Evolutionary conservation across 30 jellyfish, hydroid and myxozoan species (phyloP).

Genomic region (Cassiopea xamachana): DNA sequence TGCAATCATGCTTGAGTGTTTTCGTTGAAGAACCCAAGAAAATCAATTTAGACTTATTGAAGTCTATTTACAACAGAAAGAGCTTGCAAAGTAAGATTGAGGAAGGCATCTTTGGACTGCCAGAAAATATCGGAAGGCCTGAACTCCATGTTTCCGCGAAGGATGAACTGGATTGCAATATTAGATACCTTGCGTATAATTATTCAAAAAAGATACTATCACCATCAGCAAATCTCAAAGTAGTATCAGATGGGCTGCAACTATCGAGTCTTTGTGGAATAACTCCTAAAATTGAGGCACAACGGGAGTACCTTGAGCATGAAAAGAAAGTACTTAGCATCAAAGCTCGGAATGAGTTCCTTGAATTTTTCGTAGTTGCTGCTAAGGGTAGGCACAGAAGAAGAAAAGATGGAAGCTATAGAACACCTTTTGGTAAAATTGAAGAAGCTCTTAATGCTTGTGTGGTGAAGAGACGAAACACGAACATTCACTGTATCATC

Average conservation of each 20-base stretch:
- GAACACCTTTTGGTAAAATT: slow-evolving; percentile 70
- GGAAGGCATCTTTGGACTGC: slow-evolving; percentile 67
- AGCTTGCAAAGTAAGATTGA: slow-evolving; percentile 33
- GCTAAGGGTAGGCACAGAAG: neutral
- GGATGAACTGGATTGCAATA: slow-evolving; percentile 82
- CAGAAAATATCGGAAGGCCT: slow-evolving; percentile 35
- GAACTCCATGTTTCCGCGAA: slow-evolving; percentile 14
- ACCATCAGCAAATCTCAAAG: slow-evolving; percentile 70
- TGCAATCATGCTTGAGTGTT: slow-evolving; percentile 21
- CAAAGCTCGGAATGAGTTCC: neutral
- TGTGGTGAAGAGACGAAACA: slow-evolving; percentile 30
- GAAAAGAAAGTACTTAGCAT: slow-evolving; percentile 10
- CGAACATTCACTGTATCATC: slow-evolving; percentile 50
- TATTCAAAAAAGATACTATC: slow-evolving; percentile 65
- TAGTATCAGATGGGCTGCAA: slow-evolving; percentile 88
- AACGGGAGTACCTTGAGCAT: slow-evolving; percentile 47
- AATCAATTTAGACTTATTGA: slow-evolving; percentile 5
- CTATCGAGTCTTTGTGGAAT: slow-evolving; percentile 74
- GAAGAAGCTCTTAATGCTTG: slow-evolving; percentile 83
- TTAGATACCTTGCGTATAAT: slow-evolving; percentile 83
- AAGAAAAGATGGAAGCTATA: slow-evolving; percentile 50
- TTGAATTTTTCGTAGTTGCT: slow-evolving; percentile 82
- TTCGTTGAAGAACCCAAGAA: slow-evolving; percentile 30
- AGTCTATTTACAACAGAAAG: slow-evolving; percentile 16
- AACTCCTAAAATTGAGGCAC: slow-evolving; percentile 26